Base-by-base conservation (phyloP, 1,140 invertebrate species). In the Branchinecta lindahli region DNA sequence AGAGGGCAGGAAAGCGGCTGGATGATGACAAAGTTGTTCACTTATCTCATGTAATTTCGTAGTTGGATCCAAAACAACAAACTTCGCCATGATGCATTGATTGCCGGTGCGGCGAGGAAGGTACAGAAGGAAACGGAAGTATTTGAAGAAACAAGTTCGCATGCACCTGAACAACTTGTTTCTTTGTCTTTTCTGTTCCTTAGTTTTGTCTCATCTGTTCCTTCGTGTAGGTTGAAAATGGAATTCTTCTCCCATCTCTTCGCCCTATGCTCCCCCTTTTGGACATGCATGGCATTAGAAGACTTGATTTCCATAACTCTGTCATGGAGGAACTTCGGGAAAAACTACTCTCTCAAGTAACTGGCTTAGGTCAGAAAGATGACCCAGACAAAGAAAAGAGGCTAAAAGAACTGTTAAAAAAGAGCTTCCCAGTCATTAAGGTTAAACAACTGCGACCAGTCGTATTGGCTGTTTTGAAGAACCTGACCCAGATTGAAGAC, bases 281-380 rank as follows among this genome's bases (percentile, higher is more conserved):
- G 7, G 95, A 98, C 80, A 81, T 98, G 7, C 94, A 97, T 79
- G 92, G 91, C 8, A 89, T 97, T 0, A 85, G 89, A 47, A 81
- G 95, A 70, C 79, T 96, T 8, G 94, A 97, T 79, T 97, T 98
- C 79, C 94, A 98, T 78, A 88, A 88, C 46, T 94, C 94, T 0
- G 92, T 97, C 7, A 83, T 97, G 73, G 95, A 98, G 79, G 93
- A 95, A 79, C 78, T 98, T 44, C 80, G 93, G 67, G 94, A 97
- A 44, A 93, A 91, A 78, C 80, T 98, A 0, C 85, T 94, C 45
- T 81, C 85, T 20, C 88, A 92, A 73, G 95, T 97, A 44, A 90
- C 92, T 76, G 91, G 92, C 79, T 85, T 96, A 45, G 90, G 89
- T 0, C 80, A 87, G 70, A 85, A 87, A 79, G 87, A 90, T 76